These are phyloP conservation scores for Lethrus apterus DNA, from an alignment of 1,140 invertebrate species.

Conservation along the genomic window DNA sequence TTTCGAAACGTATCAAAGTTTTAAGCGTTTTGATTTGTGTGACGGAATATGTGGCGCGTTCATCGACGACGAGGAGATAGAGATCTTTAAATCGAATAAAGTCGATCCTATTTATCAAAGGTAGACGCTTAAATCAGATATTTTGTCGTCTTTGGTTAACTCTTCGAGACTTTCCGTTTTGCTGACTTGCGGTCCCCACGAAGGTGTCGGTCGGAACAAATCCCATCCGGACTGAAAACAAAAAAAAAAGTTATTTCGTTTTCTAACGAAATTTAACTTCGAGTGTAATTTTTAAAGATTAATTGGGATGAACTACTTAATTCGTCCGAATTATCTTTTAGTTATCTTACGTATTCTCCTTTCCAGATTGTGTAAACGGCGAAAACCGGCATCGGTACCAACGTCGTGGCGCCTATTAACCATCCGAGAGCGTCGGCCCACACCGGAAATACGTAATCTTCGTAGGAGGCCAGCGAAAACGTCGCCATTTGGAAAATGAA, in stretches of 20 bases:
- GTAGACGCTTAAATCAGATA: too few species aligned
- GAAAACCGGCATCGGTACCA: slow-evolving; percentile 54
- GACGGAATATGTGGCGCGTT: too few species aligned
- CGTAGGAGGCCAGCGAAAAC: slow-evolving; percentile 51
- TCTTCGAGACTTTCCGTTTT: slow-evolving; percentile 21
- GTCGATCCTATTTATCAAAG: too few species aligned
- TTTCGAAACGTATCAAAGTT: too few species aligned
- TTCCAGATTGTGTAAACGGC: slow-evolving; percentile 44
- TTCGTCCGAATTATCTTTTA: neutral
- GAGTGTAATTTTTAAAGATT: too few species aligned
- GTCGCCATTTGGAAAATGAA: slow-evolving; percentile 61
- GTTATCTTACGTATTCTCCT: slow-evolving; percentile 38
- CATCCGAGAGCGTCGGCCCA: slow-evolving; percentile 64
- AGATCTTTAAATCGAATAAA: too few species aligned
- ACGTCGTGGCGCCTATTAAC: slow-evolving; percentile 57
- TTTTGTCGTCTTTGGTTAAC: neutral
- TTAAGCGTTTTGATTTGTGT: too few species aligned
- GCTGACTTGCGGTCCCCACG: slow-evolving; percentile 36
- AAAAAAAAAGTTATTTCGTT: slow-evolving; percentile 14
- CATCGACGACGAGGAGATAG: too few species aligned
- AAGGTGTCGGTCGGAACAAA: slow-evolving; percentile 34
- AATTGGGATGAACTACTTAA: neutral
- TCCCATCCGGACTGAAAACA: slow-evolving; percentile 35
- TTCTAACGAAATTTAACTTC: neutral
- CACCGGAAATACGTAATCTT: slow-evolving; percentile 54